phyloP scores from a whole-genome alignment of 2,797 vertebrate species.

The Diceros bicornis region DNA sequence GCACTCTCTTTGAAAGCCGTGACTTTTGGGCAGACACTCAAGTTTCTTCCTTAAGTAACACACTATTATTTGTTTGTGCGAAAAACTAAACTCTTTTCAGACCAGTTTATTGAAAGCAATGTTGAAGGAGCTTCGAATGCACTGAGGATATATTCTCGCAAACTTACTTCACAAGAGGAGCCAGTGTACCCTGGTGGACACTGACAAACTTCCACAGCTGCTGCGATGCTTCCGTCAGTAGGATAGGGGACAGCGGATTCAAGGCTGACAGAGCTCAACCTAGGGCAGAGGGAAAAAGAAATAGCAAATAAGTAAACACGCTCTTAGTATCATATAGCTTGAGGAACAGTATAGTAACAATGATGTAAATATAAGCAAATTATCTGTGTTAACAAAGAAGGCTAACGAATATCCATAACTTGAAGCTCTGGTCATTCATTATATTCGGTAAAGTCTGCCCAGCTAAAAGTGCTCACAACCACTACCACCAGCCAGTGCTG shows the following conservation, averaged over 20 bases:
- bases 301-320: neutral
- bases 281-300: conserved; percentile 64
- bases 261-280: conserved; percentile 89
- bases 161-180: conserved; percentile 96
- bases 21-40: neutral
- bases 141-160: neutral
- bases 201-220: conserved; percentile 94
- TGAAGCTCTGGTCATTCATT: conserved; percentile 58
- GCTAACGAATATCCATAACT: neutral
- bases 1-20: neutral
- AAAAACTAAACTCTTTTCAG: neutral
- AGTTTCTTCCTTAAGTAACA: neutral
- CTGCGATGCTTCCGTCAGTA: conserved; percentile 87
- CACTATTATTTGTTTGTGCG: neutral
- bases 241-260: conserved; percentile 89
- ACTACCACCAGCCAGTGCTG: neutral
- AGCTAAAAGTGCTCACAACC: neutral
- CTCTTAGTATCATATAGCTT: neutral
- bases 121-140: neutral
- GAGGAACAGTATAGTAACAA: neutral
- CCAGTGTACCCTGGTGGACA: conserved; percentile 95
- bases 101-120: neutral
- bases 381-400: neutral
- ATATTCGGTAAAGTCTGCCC: conserved; percentile 55
- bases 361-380: neutral